A percentile compares a stretch with the other conserved stretches of the same genome.
These are phyloP conservation scores for Gasterosteus nipponicus DNA, from an alignment of 2,113 vertebrate genomes.

Conservation along the genomic window DNA sequence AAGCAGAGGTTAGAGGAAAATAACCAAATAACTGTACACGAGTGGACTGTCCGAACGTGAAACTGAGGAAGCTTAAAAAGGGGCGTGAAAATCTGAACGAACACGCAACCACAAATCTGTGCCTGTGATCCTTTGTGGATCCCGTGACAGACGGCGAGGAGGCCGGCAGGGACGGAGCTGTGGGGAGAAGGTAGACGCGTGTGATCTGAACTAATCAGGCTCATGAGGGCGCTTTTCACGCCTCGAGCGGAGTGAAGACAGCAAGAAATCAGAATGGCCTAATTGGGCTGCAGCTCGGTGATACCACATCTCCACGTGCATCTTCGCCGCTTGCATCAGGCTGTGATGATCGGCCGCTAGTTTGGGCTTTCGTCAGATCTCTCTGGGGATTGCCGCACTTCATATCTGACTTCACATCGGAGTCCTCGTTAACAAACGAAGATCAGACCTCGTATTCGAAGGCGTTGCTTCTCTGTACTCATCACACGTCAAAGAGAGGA, in stretches of 20 bases:
- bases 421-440: neutral
- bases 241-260: constrained; percentile 38
- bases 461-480: constrained; percentile 22
- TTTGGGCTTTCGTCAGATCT: constrained; percentile 32
- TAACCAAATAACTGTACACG: neutral
- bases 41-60: constrained; percentile 10
- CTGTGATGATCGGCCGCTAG: constrained; percentile 21
- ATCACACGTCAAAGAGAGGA: constrained; percentile 8
- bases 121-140: constrained; percentile 8
- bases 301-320: constrained; percentile 22
- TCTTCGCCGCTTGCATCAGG: constrained; percentile 16
- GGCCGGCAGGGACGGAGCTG: constrained; percentile 10
- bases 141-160: constrained; percentile 23
- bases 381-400: constrained; percentile 42
- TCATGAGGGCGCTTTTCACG: constrained; percentile 59
- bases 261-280: constrained; percentile 40
- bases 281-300: constrained; percentile 46
- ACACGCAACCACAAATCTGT: constrained; percentile 36
- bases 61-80: too few relatives aligned
- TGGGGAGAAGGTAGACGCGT: constrained; percentile 22
- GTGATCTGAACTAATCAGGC: constrained; percentile 59
- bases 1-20: constrained; percentile 34
- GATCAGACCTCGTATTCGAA: constrained; percentile 28
- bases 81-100: neutral
- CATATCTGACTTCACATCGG: constrained; percentile 25